phyloP scores from a whole-genome alignment of 2,797 vertebrate species.

The Amniataba percoides region DNA sequence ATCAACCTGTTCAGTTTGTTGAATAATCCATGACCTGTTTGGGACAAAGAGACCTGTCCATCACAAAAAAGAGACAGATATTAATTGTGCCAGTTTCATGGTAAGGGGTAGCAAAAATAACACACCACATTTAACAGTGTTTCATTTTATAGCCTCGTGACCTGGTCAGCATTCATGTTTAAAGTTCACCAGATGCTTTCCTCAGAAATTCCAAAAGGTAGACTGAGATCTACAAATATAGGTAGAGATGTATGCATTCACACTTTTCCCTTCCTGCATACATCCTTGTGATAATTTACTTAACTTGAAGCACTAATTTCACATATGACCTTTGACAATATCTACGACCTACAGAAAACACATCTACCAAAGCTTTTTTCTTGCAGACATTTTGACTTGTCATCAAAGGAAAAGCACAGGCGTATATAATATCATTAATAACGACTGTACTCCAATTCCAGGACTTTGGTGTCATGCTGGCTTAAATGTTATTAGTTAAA shows the following conservation, averaged over 20 bases:
- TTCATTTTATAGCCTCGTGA: background rate
- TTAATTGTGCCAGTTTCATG: background rate
- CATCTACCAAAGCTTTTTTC: background rate
- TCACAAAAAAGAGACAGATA: background rate
- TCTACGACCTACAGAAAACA: background rate
- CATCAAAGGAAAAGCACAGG: background rate
- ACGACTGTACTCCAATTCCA: background rate
- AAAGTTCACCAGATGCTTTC: background rate
- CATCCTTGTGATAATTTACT: background rate
- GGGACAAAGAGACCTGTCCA: background rate
- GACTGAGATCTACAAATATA: background rate
- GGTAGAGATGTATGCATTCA: background rate
- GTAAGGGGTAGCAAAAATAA: background rate
- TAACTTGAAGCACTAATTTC: background rate
- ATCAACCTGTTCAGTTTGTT: conserved; percentile 45
- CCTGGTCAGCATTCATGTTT: background rate
- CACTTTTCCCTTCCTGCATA: background rate
- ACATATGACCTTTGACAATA: background rate
- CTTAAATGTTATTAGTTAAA: background rate
- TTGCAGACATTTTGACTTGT: background rate
- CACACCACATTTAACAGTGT: background rate
- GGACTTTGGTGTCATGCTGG: background rate
- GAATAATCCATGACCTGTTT: conserved; percentile 35
- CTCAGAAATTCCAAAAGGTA: background rate
- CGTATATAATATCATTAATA: background rate